Conservation (phyloP, 2,888 invertebrate species). For the Actias luna region DNA sequence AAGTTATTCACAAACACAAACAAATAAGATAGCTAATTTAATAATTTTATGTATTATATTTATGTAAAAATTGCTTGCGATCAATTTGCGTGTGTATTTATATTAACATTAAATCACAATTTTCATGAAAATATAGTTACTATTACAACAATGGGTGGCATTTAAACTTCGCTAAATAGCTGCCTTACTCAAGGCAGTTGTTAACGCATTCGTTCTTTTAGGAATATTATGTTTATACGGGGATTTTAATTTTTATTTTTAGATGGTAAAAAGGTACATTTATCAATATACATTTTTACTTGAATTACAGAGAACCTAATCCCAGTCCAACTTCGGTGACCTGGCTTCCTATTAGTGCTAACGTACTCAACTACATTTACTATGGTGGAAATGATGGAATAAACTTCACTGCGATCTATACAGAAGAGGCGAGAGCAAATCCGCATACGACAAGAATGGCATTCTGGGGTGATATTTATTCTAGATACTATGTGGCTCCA, state of each 20-base stretch:
- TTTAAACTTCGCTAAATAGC: neutral
- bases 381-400: constrained; percentile 37
- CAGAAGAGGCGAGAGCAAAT: constrained; percentile 36
- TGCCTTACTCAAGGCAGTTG: neutral
- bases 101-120: neutral
- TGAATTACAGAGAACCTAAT: constrained; percentile 25
- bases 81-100: neutral
- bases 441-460: constrained; percentile 48
- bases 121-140: neutral
- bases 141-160: neutral
- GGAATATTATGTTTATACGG: neutral
- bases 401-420: constrained; percentile 22
- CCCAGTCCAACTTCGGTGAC: neutral
- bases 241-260: neutral
- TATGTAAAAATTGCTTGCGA: too few species aligned
- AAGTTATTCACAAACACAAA: neutral
- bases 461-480: constrained; percentile 48
- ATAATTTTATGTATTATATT: too few species aligned
- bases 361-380: constrained; percentile 36
- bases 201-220: too few species aligned
- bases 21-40: too few species aligned
- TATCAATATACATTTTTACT: neutral
- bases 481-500: constrained; percentile 45
- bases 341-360: constrained; percentile 39
- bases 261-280: neutral